Evolutionary conservation across 2,888 invertebrate species (phyloP).

Genomic region (Ephialtes manifestator): DNA sequence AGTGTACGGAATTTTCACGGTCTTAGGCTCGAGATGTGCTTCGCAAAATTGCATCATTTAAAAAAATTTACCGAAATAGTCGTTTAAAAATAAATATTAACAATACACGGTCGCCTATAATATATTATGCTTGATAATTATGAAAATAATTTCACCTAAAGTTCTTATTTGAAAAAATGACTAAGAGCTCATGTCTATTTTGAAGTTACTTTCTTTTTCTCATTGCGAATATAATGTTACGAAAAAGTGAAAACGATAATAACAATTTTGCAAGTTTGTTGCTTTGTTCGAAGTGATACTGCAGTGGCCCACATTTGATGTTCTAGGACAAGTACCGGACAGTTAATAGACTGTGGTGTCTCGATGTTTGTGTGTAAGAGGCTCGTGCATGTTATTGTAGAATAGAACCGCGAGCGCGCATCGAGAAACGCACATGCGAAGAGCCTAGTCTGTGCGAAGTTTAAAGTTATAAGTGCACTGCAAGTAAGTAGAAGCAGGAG

Average conservation of each 20-base stretch:
- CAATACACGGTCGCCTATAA: no score
- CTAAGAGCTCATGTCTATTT: no score
- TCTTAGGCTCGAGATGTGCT: no score
- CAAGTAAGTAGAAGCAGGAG: constrained; percentile 66
- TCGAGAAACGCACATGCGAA: constrained; percentile 42
- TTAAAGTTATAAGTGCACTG: constrained; percentile 77
- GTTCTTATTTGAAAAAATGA: no score
- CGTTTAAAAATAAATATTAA: no score
- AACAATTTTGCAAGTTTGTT: neutral
- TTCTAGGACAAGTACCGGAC: constrained; percentile 30
- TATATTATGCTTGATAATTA: no score
- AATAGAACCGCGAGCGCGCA: constrained; percentile 34
- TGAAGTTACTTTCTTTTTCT: no score
- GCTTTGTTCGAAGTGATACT: neutral
- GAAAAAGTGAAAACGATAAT: neutral
- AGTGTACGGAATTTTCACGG: no score
- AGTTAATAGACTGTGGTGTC: constrained; percentile 24
- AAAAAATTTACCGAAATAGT: no score
- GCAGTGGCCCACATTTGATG: constrained; percentile 32
- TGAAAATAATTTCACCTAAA: no score
- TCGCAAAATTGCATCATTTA: no score
- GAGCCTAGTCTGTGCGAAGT: constrained; percentile 60
- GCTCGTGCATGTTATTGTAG: constrained; percentile 29
- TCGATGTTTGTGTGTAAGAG: neutral
- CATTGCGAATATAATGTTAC: no score